phyloP scores from a whole-genome alignment of 2,113 vertebrate species.

The Pelobates fuscus region DNA sequence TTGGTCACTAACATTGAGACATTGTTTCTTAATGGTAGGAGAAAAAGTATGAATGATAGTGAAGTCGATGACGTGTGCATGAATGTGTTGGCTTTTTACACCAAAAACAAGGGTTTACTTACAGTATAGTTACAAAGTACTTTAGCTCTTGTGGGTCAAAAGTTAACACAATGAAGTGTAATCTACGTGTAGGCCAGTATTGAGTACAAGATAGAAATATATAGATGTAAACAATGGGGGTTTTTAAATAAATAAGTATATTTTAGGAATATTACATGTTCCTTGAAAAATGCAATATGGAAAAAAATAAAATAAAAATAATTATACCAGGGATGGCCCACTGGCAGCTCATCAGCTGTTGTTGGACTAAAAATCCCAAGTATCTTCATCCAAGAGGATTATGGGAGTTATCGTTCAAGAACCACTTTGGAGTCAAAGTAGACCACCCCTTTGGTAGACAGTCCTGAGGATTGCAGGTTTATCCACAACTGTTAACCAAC shows the following conservation, averaged over 20 bases:
- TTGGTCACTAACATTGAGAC: no score
- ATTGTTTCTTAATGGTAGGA: no score
- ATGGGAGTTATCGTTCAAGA: background rate
- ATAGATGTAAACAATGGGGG: background rate
- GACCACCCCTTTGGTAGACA: conserved; percentile 51
- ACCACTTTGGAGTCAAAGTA: background rate
- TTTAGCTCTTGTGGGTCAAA: background rate
- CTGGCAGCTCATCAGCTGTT: background rate
- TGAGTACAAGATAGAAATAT: conserved; percentile 31
- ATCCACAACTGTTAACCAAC: conserved; percentile 66
- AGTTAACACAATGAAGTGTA: background rate
- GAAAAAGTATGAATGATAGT: no score
- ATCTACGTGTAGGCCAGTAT: conserved; percentile 22
- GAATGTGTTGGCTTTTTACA: no score
- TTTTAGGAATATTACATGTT: no score
- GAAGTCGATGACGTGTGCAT: no score
- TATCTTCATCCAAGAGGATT: background rate
- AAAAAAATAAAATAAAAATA: background rate
- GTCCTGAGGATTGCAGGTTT: conserved; percentile 75
- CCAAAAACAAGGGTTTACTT: no score
- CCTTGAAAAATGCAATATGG: conserved; percentile 19
- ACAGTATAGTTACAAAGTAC: background rate
- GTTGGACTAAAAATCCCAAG: background rate
- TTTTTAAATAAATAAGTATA: no score
- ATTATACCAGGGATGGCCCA: background rate